Conservation (phyloP, 2,113 vertebrate genomes). For the Seriola dumerili region DNA sequence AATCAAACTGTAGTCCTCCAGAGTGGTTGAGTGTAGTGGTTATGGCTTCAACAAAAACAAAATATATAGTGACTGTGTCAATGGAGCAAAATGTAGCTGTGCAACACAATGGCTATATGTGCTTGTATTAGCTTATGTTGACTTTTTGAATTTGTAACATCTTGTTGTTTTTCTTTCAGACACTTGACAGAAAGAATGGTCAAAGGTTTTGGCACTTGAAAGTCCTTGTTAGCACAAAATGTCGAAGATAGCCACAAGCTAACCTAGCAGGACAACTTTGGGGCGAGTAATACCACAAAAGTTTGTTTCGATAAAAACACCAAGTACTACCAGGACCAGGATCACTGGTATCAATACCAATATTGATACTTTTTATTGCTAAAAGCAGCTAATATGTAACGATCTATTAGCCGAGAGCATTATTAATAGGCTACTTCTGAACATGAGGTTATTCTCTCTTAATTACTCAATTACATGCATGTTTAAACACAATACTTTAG, state of each 20-base stretch:
- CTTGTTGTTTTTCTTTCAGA: not conserved
- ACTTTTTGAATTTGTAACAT: conserved; percentile 31
- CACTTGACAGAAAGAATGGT: not conserved
- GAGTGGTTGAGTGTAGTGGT: conserved; percentile 39
- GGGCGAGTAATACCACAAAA: too few relatives aligned
- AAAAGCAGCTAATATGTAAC: not conserved
- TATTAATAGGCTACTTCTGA: too few relatives aligned
- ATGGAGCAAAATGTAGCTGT: not conserved
- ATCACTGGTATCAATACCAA: not conserved
- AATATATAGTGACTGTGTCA: not conserved
- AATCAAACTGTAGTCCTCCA: not conserved
- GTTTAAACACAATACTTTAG: too few relatives aligned
- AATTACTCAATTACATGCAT: too few relatives aligned
- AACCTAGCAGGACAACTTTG: too few relatives aligned
- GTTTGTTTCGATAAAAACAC: too few relatives aligned
- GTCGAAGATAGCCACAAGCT: not conserved
- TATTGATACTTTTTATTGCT: not conserved
- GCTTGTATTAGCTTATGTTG: not conserved
- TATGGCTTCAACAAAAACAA: conserved; percentile 10
- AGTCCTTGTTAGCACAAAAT: not conserved
- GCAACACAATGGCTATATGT: not conserved
- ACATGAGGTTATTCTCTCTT: too few relatives aligned
- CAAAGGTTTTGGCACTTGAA: not conserved
- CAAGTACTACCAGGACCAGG: too few relatives aligned
- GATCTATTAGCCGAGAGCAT: too few relatives aligned